Evolutionary conservation across 2,888 invertebrate species (phyloP).

Genomic region (Agonopterix alstromeriana): DNA sequence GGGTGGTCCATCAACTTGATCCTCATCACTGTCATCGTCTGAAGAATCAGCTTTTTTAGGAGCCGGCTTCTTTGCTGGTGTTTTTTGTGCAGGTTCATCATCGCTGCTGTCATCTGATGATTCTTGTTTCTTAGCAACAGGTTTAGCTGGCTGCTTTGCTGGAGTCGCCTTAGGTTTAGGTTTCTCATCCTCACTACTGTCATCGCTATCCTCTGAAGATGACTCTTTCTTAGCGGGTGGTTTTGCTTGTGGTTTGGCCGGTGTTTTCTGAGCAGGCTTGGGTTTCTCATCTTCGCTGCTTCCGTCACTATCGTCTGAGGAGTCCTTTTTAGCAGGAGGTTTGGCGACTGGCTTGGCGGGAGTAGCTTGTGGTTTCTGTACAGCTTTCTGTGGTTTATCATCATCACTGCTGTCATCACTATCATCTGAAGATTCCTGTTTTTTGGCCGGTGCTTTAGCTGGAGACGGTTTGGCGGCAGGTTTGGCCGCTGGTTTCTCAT

Average conservation of each 20-base stretch:
- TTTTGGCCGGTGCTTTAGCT: slow-evolving; percentile 19
- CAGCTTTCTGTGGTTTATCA: slow-evolving; percentile 25
- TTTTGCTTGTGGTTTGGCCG: slow-evolving; percentile 22
- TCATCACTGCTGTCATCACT: slow-evolving; percentile 19
- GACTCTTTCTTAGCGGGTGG: slow-evolving; percentile 25
- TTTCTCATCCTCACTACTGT: slow-evolving; percentile 34
- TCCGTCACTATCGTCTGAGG: slow-evolving; percentile 45
- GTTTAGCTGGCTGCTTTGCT: slow-evolving; percentile 18
- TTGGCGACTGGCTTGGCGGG: slow-evolving; percentile 22
- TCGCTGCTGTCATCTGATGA: slow-evolving; percentile 28
- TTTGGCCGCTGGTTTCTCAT: slow-evolving; percentile 33
- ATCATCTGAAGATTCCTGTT: slow-evolving; percentile 33
- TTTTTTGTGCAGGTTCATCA: slow-evolving; percentile 34
- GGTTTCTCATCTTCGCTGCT: slow-evolving; percentile 41
- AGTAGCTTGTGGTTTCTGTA: slow-evolving; percentile 13
- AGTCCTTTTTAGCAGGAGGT: slow-evolving; percentile 35
- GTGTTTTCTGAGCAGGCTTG: slow-evolving; percentile 25
- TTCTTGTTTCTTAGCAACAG: slow-evolving; percentile 18
- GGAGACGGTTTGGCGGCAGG: slow-evolving; percentile 22
- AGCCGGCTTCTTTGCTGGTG: slow-evolving; percentile 21
- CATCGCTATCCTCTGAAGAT: slow-evolving; percentile 42
- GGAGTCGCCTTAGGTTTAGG: slow-evolving; percentile 18
- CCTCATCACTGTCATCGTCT: slow-evolving; percentile 19
- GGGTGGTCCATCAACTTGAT: slow-evolving; percentile 31
- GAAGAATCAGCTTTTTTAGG: slow-evolving; percentile 15